Base-by-base conservation (phyloP, 30 jellyfish, hydroid and myxozoan species). In the Cassiopea andromeda region DNA sequence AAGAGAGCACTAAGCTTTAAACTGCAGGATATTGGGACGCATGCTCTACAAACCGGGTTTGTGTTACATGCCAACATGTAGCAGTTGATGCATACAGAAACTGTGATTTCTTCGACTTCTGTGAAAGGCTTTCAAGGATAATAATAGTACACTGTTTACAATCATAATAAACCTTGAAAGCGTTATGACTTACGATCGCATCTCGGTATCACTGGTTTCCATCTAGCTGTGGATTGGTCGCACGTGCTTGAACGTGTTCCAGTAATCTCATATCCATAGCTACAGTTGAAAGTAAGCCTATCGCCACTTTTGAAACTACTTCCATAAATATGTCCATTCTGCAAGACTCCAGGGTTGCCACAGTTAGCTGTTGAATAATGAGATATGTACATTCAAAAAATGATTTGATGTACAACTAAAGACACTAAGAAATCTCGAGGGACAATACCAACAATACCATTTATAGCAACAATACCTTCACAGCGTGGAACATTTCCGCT, bases 291-390 rank as follows among this genome's bases (percentile, higher is more conserved):
- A 12, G 59, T 44, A 18, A 84, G 64, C 2, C 0, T 38, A 9
- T 84, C 66, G 7, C 86, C 86, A 18, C 50, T 61, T 17, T 73
- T 54, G 0, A 7, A 70, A 47, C 49, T 15, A 0, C 18, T 45
- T 1, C 92, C 88, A 19, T 49, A 1, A 15, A 69, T 17, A 44
- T 78, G 49, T 47, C 93, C 93, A 71, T 85, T 74, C 49, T 7
- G 5, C 38, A 71, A 61, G 7, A 1, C 49, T 18, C 93, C 93
- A 43, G 79, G 79, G 79, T 70, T 54, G 1, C 79, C 50, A 43
- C 79, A 70, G 54, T 43, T 70, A 58, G 84, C 71, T 75, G 38
- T 14, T 2, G 18, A 7, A 75, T 75, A 45, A 75, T 44, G 70
- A 47, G 15, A 64, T 64, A 14, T 5, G 27, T 27, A 14, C 19